Conservation (phyloP, 1,140 invertebrate species). For the Drosophila setifemur region DNA sequence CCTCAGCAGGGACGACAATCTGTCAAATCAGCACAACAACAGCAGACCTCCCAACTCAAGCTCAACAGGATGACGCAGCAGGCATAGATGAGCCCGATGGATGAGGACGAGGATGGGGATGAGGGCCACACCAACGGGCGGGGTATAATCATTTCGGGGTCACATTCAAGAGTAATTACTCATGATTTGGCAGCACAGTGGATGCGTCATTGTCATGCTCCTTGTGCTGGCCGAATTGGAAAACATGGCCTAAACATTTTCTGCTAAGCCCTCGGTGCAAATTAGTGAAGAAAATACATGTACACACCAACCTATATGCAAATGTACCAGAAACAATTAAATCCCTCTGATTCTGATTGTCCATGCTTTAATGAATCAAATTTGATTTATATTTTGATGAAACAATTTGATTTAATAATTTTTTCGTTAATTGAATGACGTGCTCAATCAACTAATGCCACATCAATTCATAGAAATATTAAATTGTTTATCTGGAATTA, state of each 20-base stretch:
- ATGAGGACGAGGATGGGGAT: conserved; percentile 11
- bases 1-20: conserved; percentile 32
- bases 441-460: no score
- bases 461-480: no score
- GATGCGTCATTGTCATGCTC: conserved; percentile 32
- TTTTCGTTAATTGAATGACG: no score
- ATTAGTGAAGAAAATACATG: conserved; percentile 1
- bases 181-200: conserved; percentile 33
- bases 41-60: conserved; percentile 15
- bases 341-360: no score
- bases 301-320: no score
- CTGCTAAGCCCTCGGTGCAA: background rate
- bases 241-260: conserved; percentile 3
- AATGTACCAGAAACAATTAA: no score
- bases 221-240: background rate
- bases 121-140: background rate
- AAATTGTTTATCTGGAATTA: no score
- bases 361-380: no score
- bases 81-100: conserved; percentile 14
- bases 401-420: no score
- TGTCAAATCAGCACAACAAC: conserved; percentile 65
- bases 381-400: no score
- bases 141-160: conserved; percentile 44
- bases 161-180: conserved; percentile 56
- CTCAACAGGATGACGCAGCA: conserved; percentile 52